Percentiles rank a stretch among this genome's conserved stretches.
These are phyloP conservation scores for Panthera uncia DNA, from an alignment of 2,113 vertebrate genomes.

Conservation along the genomic window DNA sequence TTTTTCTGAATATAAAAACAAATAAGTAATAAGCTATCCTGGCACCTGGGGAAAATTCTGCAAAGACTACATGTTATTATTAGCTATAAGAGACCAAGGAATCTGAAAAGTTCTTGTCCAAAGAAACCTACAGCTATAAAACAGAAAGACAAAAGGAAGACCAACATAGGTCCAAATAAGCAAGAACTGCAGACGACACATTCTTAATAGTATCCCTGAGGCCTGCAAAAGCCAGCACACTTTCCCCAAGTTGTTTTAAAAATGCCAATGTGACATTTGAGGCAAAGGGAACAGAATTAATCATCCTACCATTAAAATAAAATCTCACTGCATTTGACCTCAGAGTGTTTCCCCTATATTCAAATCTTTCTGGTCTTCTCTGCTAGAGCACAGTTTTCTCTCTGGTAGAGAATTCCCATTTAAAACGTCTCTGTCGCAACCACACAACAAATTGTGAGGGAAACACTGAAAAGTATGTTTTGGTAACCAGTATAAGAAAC, in stretches of 20 bases:
- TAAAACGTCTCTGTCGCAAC: background rate
- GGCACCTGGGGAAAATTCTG: background rate
- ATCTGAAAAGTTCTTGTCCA: background rate
- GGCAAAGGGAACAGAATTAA: slow-evolving; percentile 1
- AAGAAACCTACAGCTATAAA: background rate
- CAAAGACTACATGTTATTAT: slow-evolving; percentile 8
- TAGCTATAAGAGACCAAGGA: background rate
- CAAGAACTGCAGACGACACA: background rate
- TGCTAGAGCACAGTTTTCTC: background rate
- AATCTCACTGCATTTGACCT: background rate
- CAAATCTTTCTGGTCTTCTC: background rate
- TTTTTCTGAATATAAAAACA: slow-evolving; percentile 13
- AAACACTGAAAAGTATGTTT: slow-evolving; percentile 33
- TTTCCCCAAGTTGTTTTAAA: background rate
- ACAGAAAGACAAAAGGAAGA: background rate
- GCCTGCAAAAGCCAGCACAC: background rate
- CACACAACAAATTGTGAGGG: background rate
- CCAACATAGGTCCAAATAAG: background rate
- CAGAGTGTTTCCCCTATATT: background rate
- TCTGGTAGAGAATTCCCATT: background rate
- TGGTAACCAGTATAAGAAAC: background rate
- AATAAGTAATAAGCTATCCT: background rate
- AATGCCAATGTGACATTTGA: background rate
- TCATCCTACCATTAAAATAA: background rate
- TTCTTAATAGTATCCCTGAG: background rate